phyloP scores from a whole-genome alignment of 2,888 invertebrate genomes.

The Eupithecia pulchellata region DNA sequence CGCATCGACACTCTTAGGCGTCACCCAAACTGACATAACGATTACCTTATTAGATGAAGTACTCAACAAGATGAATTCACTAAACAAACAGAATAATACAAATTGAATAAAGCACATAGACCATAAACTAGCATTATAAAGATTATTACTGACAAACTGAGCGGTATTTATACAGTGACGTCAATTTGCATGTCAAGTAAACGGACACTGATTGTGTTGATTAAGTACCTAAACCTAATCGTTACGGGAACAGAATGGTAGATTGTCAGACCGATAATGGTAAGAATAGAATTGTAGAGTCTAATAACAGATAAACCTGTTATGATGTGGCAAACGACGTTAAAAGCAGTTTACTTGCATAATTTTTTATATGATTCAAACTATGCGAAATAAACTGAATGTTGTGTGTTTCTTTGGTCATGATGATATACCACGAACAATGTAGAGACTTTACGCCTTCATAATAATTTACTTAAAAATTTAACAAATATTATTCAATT shows the following conservation, averaged over 20 bases:
- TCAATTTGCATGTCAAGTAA: constrained; percentile 41
- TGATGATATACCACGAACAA: background rate
- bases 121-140: constrained; percentile 20
- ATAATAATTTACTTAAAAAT: background rate
- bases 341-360: background rate
- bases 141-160: constrained; percentile 22
- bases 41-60: constrained; percentile 1
- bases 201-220: constrained; percentile 44
- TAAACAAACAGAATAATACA: constrained; percentile 21
- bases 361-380: background rate
- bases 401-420: background rate
- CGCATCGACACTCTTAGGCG: background rate
- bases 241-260: constrained; percentile 27
- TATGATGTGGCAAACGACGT: background rate
- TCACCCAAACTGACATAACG: background rate
- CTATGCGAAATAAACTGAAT: background rate
- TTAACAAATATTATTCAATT: background rate
- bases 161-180: constrained; percentile 41
- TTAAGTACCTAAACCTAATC: constrained; percentile 38
- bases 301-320: background rate
- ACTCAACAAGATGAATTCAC: constrained; percentile 12
- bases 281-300: constrained; percentile 20
- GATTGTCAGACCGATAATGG: constrained; percentile 27
- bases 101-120: constrained; percentile 30
- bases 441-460: background rate